phyloP scores from a whole-genome alignment of 2,888 invertebrate genomes.

The Drosophila leonis region DNA sequence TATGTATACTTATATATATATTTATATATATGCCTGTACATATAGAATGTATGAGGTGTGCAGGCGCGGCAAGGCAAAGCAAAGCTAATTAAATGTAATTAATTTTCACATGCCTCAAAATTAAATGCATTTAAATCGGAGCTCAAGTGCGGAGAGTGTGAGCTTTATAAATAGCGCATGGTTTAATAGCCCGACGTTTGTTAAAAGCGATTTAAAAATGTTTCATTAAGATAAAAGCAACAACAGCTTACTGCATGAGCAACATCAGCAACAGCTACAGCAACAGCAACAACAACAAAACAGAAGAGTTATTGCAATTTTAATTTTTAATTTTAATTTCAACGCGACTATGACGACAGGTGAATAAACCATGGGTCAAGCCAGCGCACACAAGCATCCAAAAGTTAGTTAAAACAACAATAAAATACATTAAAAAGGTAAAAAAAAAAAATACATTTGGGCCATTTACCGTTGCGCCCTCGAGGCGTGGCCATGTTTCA shows the following conservation, averaged over 20 bases:
- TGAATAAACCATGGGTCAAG: constrained; percentile 76
- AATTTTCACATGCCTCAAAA: constrained; percentile 78
- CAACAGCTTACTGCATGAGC: constrained; percentile 35
- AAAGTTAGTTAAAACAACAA: constrained; percentile 3
- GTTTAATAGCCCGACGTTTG: constrained; percentile 66
- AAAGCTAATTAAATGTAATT: constrained; percentile 79
- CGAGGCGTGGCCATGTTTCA: constrained; percentile 76
- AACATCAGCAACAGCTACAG: constrained; percentile 21
- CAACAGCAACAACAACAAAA: constrained; percentile 37
- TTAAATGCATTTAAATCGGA: constrained; percentile 77
- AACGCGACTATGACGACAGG: constrained; percentile 72
- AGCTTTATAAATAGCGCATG: constrained; percentile 70
- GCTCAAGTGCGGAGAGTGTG: constrained; percentile 69
- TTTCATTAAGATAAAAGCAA: constrained; percentile 77
- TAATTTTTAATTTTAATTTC: constrained; percentile 66
- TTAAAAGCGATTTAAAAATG: constrained; percentile 77
- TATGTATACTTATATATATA: background rate
- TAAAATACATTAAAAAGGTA: constrained; percentile 21
- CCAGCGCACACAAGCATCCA: background rate
- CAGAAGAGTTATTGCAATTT: constrained; percentile 75
- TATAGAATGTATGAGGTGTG: background rate
- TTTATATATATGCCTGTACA: background rate
- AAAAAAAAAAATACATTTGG: constrained; percentile 44
- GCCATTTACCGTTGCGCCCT: constrained; percentile 80
- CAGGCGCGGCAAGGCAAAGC: background rate